Conservation (phyloP, 30 jellyfish, hydroid and myxozoan species). For the Pelagia noctiluca region DNA sequence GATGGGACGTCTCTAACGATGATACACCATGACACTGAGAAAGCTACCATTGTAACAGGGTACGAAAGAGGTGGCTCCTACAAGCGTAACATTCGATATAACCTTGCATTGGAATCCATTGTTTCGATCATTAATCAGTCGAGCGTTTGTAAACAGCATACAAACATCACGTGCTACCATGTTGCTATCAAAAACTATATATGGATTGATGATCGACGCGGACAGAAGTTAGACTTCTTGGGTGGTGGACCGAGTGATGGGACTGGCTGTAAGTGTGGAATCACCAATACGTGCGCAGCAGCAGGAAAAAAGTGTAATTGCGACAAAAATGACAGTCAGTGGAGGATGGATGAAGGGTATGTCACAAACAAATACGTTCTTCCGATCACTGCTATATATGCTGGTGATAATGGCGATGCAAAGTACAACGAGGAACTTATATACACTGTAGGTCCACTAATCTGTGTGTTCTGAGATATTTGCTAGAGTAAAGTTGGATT, state of each 20-base stretch:
- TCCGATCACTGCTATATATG: not conserved
- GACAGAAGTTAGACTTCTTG: not conserved
- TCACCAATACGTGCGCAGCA: not conserved
- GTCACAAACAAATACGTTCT: not conserved
- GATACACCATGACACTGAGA: not conserved
- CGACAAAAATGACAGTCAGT: not conserved
- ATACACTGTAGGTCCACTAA: not conserved
- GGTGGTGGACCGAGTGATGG: not conserved
- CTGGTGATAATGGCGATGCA: constrained; percentile 1
- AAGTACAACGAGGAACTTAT: not conserved
- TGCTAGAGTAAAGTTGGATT: no score
- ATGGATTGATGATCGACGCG: not conserved
- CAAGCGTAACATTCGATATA: not conserved
- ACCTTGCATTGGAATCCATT: not conserved
- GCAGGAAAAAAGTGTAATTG: not conserved
- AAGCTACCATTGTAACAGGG: not conserved
- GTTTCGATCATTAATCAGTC: not conserved
- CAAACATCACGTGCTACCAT: not conserved
- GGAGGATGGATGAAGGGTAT: not conserved
- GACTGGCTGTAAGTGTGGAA: not conserved
- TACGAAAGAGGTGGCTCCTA: not conserved
- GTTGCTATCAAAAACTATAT: not conserved
- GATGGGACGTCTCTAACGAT: not conserved
- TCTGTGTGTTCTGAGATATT: not conserved
- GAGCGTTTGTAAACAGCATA: not conserved